Conservation (phyloP, 2,888 invertebrate species). For the Drosophila picticornis region DNA sequence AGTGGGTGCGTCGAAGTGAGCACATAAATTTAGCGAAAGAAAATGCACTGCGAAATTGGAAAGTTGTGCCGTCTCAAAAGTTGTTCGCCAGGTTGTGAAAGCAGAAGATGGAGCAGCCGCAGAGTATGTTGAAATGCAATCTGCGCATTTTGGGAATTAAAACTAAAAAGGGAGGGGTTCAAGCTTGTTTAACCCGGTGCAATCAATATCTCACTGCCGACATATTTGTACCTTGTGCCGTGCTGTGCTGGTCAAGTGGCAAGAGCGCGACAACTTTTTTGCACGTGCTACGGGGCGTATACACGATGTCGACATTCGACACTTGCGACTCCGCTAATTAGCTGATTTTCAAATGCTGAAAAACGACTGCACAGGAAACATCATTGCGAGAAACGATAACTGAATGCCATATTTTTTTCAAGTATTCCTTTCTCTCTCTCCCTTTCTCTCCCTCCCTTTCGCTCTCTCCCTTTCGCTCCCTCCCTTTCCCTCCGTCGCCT, state of each 20-base stretch:
- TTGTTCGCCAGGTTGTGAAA: slow-evolving; percentile 12
- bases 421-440: neutral
- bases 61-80: slow-evolving; percentile 46
- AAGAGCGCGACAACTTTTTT: slow-evolving; percentile 65
- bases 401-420: slow-evolving; percentile 55
- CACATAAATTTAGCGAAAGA: slow-evolving; percentile 71
- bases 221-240: slow-evolving; percentile 47
- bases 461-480: neutral
- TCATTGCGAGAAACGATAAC: slow-evolving; percentile 21
- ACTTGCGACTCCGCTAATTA: slow-evolving; percentile 69
- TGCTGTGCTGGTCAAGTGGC: slow-evolving; percentile 8
- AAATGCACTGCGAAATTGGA: slow-evolving; percentile 77
- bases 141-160: slow-evolving; percentile 26
- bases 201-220: slow-evolving; percentile 56
- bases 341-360: slow-evolving; percentile 62
- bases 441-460: neutral
- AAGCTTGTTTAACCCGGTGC: slow-evolving; percentile 6
- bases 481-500: neutral
- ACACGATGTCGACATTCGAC: slow-evolving; percentile 75
- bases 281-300: slow-evolving; percentile 66
- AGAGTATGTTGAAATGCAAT: slow-evolving; percentile 69
- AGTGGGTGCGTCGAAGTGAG: slow-evolving; percentile 63
- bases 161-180: slow-evolving; percentile 16
- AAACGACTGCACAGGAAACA: neutral
- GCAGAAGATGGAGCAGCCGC: neutral